Conservation (phyloP, 2,797 vertebrate genomes). For the Ciconia nigra region DNA sequence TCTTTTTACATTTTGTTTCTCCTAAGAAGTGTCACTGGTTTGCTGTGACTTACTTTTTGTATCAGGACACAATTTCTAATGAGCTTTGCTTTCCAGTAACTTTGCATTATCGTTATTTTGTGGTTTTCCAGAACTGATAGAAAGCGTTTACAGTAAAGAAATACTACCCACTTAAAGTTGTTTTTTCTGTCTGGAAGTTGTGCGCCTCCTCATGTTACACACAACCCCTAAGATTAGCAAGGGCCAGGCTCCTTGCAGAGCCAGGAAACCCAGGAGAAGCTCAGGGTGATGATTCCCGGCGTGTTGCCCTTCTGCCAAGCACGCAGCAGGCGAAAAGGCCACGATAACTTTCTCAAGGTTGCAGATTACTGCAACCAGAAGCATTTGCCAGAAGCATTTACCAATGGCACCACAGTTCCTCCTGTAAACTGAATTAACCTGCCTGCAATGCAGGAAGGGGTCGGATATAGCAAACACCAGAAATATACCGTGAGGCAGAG, state of each 20-base stretch:
- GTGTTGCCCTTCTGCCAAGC: background rate
- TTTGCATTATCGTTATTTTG: background rate
- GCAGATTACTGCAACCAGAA: no score
- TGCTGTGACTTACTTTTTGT: background rate
- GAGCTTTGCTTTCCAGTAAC: conserved; percentile 1
- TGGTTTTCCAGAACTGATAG: background rate
- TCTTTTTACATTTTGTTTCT: background rate
- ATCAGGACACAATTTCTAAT: background rate
- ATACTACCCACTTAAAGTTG: background rate
- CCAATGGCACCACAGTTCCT: background rate
- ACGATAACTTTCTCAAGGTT: background rate
- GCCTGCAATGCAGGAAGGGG: background rate
- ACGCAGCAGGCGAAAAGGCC: background rate
- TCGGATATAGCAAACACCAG: background rate
- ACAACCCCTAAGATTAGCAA: background rate
- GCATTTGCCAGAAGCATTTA: background rate
- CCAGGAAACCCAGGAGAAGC: background rate
- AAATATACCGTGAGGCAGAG: background rate
- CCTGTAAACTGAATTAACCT: background rate
- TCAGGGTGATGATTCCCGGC: background rate
- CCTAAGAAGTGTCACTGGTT: background rate
- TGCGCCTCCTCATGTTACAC: background rate
- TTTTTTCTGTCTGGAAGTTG: background rate
- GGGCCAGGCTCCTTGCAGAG: background rate
- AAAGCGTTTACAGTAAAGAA: conserved; percentile 3